These are phyloP conservation scores for Clarias pachynema DNA, from an alignment of 2,797 vertebrate species.

Conservation along the genomic window DNA sequence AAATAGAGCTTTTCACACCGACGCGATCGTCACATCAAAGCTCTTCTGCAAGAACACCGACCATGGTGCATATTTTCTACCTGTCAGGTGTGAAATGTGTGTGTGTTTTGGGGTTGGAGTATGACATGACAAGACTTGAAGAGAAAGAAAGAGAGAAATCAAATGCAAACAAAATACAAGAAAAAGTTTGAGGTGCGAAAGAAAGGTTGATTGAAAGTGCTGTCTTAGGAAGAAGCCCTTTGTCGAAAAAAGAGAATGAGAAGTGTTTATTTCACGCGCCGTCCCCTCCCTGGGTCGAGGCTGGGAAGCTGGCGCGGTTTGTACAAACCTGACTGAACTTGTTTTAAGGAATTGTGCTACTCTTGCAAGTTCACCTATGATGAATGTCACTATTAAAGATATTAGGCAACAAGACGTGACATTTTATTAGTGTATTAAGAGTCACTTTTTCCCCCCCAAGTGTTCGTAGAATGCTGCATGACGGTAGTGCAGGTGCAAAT, in stretches of 20 bases:
- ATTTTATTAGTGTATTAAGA: not conserved
- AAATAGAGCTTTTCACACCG: not conserved
- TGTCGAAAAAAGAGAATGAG: not conserved
- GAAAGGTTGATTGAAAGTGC: constrained; percentile 1
- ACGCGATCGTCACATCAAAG: not conserved
- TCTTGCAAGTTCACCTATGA: not conserved
- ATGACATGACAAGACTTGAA: constrained; percentile 31
- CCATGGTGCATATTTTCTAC: not conserved
- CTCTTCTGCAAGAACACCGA: not conserved
- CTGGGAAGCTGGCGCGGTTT: constrained; percentile 6
- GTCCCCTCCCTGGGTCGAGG: constrained; percentile 1
- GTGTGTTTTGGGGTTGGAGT: not conserved
- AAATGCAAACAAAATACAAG: not conserved
- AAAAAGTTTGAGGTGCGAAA: not conserved
- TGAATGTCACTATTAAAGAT: not conserved
- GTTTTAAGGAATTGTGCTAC: constrained; percentile 9
- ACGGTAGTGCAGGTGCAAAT: not conserved
- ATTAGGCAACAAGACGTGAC: not conserved
- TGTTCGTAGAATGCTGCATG: too few species aligned
- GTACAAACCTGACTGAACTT: constrained; percentile 27
- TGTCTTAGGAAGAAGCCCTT: not conserved
- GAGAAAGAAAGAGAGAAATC: not conserved
- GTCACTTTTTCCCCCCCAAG: not conserved
- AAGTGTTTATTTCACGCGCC: not conserved
- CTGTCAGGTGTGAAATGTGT: constrained; percentile 4